phyloP scores from a whole-genome alignment of 1,140 invertebrate species.

The Drosophila serrata region DNA sequence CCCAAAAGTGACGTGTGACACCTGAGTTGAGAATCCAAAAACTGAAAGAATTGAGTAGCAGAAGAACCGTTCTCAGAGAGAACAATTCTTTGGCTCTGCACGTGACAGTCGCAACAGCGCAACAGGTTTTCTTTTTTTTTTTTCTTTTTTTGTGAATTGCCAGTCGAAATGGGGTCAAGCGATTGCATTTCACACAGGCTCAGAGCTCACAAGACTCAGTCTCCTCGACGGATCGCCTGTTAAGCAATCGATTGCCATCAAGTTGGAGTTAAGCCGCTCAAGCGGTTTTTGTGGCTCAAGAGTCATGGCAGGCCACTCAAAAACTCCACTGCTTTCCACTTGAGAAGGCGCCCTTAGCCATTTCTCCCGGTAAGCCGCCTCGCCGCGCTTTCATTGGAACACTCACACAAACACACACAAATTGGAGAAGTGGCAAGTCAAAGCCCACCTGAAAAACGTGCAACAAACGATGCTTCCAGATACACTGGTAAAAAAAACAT shows the following conservation, averaged over 20 bases:
- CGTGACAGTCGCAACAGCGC: slow-evolving; percentile 26
- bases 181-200: slow-evolving; percentile 52
- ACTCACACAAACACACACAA: slow-evolving; percentile 15
- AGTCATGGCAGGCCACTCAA: slow-evolving; percentile 13
- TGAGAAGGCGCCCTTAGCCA: slow-evolving; percentile 60
- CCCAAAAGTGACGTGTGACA: slow-evolving; percentile 51
- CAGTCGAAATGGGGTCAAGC: slow-evolving; percentile 46
- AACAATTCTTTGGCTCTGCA: slow-evolving; percentile 22
- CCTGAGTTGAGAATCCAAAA: slow-evolving; percentile 13
- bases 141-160: slow-evolving; percentile 47
- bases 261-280: slow-evolving; percentile 42
- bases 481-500: slow-evolving; percentile 11
- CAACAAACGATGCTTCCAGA: slow-evolving; percentile 52
- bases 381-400: slow-evolving; percentile 55
- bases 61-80: slow-evolving; percentile 56
- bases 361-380: slow-evolving; percentile 41
- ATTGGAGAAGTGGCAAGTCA: slow-evolving; percentile 29
- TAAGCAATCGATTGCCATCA: slow-evolving; percentile 50
- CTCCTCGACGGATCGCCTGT: slow-evolving; percentile 5
- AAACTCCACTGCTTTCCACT: slow-evolving; percentile 39
- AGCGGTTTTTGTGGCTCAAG: slow-evolving; percentile 48
- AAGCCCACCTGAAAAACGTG: slow-evolving; percentile 71
- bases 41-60: not conserved
- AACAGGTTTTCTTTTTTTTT: slow-evolving; percentile 63
- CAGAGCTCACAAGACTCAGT: not conserved